These are phyloP conservation scores for Drosophila testacea DNA, from an alignment of 2,888 invertebrate genomes.

Conservation along the genomic window DNA sequence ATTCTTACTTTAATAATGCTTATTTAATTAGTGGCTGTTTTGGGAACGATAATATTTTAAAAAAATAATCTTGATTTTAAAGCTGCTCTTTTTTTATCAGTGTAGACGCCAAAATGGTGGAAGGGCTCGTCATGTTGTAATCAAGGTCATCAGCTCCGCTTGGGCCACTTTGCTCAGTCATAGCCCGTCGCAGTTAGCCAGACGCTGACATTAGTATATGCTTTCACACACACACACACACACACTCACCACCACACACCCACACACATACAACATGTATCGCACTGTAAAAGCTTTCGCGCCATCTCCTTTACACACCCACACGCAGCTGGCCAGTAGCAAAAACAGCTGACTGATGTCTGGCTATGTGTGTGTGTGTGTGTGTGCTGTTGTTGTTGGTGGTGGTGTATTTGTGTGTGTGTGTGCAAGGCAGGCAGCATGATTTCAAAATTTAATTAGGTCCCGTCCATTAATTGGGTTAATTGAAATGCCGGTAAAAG, in stretches of 20 bases:
- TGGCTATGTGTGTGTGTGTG: conserved; percentile 34
- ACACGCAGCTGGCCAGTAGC: conserved; percentile 63
- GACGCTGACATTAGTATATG: conserved; percentile 72
- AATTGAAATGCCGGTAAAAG: conserved; percentile 83
- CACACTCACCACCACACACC: conserved; percentile 10
- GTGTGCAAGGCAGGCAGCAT: conserved; percentile 58
- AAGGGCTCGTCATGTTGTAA: conserved; percentile 66
- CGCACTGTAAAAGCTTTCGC: conserved; percentile 57
- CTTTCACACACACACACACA: conserved; percentile 24
- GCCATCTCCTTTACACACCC: conserved; percentile 63
- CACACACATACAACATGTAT: conserved; percentile 18
- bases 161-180: conserved; percentile 58
- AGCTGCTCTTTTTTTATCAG: too few species aligned
- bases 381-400: conserved; percentile 15
- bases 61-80: too few species aligned
- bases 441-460: conserved; percentile 83
- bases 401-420: conserved; percentile 35
- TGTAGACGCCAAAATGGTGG: background rate
- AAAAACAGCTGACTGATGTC: conserved; percentile 74
- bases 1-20: too few species aligned
- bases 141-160: conserved; percentile 76
- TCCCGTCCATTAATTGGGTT: conserved; percentile 84
- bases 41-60: too few species aligned
- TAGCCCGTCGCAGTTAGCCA: conserved; percentile 71
- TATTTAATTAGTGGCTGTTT: too few species aligned